Evolutionary conservation across 2,888 invertebrate species (phyloP).

Genomic region (Phanerotoma sp.): DNA sequence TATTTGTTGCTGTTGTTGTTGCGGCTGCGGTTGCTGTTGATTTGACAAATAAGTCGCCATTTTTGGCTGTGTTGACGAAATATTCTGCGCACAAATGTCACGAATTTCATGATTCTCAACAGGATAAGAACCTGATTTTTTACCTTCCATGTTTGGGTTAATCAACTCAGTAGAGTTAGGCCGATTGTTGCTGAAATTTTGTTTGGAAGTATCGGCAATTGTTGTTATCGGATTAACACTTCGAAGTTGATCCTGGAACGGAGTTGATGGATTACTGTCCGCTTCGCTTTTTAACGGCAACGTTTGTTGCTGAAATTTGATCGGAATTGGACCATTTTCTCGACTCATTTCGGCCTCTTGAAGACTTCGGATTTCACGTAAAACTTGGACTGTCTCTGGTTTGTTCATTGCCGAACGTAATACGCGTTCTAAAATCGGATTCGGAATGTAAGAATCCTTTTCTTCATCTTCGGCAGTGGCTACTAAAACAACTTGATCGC

Average conservation of each 20-base stretch:
- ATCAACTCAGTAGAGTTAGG: slow-evolving; percentile 44
- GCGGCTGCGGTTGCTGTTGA: too few species aligned
- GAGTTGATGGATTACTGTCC: slow-evolving; percentile 51
- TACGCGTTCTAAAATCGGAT: slow-evolving; percentile 85
- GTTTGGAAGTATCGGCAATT: slow-evolving; percentile 36
- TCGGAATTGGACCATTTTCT: slow-evolving; percentile 50
- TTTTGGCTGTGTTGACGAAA: slow-evolving; percentile 33
- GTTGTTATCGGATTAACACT: slow-evolving; percentile 47
- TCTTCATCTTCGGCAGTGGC: slow-evolving; percentile 92
- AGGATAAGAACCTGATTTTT: slow-evolving; percentile 36
- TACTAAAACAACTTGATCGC: slow-evolving; percentile 90
- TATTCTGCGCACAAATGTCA: slow-evolving; percentile 37
- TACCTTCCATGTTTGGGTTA: too few species aligned
- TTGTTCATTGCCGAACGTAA: slow-evolving; percentile 79
- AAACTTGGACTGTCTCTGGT: slow-evolving; percentile 63
- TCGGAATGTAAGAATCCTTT: slow-evolving; percentile 86
- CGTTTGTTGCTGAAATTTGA: slow-evolving; percentile 56
- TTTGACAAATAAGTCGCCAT: too few species aligned
- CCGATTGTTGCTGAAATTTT: slow-evolving; percentile 37
- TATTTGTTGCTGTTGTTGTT: slow-evolving; percentile 42
- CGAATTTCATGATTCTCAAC: slow-evolving; percentile 41
- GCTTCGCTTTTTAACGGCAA: slow-evolving; percentile 56
- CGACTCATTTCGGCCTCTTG: slow-evolving; percentile 56
- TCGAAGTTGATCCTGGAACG: slow-evolving; percentile 52
- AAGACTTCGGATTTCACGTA: slow-evolving; percentile 60